These are phyloP conservation scores for Brachystomella parvula DNA, from an alignment of 1,140 invertebrate genomes.

Conservation along the genomic window DNA sequence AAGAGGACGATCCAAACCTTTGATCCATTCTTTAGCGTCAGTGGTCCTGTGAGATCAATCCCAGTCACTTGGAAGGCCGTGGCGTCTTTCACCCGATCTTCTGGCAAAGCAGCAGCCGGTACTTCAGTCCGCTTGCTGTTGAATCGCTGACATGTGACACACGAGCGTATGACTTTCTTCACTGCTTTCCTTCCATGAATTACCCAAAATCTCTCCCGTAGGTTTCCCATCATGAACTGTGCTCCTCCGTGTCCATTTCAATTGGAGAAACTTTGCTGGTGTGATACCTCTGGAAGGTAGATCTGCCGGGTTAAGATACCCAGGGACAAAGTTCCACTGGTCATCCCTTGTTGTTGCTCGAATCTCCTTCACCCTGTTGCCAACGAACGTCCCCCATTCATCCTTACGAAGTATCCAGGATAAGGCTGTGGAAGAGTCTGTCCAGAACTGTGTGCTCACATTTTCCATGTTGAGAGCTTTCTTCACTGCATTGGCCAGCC, in stretches of 20 bases:
- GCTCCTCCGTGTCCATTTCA: slow-evolving; percentile 20
- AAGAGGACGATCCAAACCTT: slow-evolving; percentile 42
- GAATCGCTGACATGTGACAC: slow-evolving; percentile 38
- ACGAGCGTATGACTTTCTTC: slow-evolving; percentile 35
- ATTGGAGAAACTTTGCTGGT: neutral
- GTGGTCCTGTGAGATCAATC: slow-evolving; percentile 40
- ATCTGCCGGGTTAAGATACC: slow-evolving; percentile 15
- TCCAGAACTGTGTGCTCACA: slow-evolving; percentile 33
- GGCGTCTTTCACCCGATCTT: slow-evolving; percentile 38
- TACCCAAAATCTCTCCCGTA: slow-evolving; percentile 39
- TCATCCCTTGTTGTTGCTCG: neutral
- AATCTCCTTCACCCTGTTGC: slow-evolving; percentile 37
- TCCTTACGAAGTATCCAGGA: slow-evolving; percentile 37
- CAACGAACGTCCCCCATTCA: slow-evolving; percentile 31
- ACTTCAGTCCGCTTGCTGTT: slow-evolving; percentile 33
- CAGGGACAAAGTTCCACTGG: slow-evolving; percentile 20
- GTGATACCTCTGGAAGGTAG: slow-evolving; percentile 15
- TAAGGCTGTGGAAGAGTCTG: slow-evolving; percentile 40
- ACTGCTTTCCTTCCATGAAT: slow-evolving; percentile 34
- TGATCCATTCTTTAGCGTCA: slow-evolving; percentile 37
- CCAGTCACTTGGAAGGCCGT: slow-evolving; percentile 40
- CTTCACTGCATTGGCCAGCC: slow-evolving; percentile 6
- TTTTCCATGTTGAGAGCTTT: neutral
- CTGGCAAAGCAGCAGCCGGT: slow-evolving; percentile 36
- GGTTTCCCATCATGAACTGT: slow-evolving; percentile 12